These are phyloP conservation scores for Cryptotermes secundus DNA, from an alignment of 1,140 invertebrate genomes.

Conservation along the genomic window DNA sequence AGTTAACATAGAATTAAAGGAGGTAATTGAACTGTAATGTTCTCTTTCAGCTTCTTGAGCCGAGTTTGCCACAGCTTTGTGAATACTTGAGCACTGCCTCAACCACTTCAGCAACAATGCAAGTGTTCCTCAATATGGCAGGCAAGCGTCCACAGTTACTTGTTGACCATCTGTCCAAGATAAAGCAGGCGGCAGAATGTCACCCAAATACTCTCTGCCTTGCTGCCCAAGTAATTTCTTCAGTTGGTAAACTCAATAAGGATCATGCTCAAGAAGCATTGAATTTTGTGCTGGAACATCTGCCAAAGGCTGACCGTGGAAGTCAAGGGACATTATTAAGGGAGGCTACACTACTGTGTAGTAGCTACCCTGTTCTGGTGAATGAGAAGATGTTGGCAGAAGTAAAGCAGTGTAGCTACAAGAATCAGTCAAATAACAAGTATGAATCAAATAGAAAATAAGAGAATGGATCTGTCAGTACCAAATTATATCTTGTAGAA, in stretches of 20 bases:
- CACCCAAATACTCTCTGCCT: conserved; percentile 66
- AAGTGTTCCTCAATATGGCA: conserved; percentile 77
- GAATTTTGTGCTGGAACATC: conserved; percentile 73
- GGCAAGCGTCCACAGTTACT: conserved; percentile 64
- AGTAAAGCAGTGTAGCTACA: conserved; percentile 60
- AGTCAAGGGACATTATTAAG: conserved; percentile 69
- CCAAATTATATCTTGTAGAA: no score
- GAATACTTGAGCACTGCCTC: conserved; percentile 63
- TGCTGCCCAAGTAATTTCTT: conserved; percentile 64
- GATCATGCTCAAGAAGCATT: conserved; percentile 74
- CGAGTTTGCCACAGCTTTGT: conserved; percentile 73
- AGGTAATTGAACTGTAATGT: conserved; percentile 25
- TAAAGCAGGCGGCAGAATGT: conserved; percentile 65
- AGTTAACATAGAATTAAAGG: background rate
- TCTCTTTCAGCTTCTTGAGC: conserved; percentile 64
- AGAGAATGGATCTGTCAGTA: no score
- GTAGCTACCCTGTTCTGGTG: conserved; percentile 72
- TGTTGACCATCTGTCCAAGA: conserved; percentile 63
- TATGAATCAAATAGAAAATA: background rate
- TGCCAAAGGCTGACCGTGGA: conserved; percentile 66
- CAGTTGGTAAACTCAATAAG: conserved; percentile 63
- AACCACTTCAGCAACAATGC: conserved; percentile 63
- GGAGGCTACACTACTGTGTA: conserved; percentile 74
- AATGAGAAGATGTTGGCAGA: conserved; percentile 73
- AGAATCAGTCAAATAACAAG: conserved; percentile 11